Evolutionary conservation across 2,797 vertebrate species (phyloP).

Genomic region (Pangasius mekongensis): DNA sequence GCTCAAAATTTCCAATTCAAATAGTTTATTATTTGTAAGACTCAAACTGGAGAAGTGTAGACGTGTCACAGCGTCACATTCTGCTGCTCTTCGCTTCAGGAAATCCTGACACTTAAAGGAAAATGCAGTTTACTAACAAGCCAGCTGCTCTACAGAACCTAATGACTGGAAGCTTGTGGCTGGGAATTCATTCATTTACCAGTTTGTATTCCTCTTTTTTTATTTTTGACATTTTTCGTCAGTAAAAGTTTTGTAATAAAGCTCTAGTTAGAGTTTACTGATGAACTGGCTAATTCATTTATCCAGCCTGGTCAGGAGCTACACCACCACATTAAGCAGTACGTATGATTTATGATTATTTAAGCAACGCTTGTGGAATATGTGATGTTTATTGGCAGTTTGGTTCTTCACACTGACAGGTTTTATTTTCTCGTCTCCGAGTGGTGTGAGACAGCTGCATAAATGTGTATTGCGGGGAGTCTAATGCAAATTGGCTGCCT

Average conservation of each 20-base stretch:
- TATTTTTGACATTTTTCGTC: background rate
- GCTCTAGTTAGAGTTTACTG: background rate
- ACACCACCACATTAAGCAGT: background rate
- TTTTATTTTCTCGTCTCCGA: background rate
- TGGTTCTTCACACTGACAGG: constrained; percentile 16
- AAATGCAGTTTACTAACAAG: background rate
- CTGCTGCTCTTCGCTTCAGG: background rate
- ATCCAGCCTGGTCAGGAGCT: background rate
- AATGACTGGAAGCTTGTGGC: background rate
- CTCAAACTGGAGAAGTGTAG: background rate
- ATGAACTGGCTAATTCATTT: background rate
- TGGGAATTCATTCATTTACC: background rate
- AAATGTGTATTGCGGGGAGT: background rate
- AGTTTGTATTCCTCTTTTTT: background rate
- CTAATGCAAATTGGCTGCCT: constrained; percentile 34
- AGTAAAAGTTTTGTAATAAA: background rate
- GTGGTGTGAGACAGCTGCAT: constrained; percentile 20
- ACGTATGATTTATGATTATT: background rate
- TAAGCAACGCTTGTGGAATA: background rate
- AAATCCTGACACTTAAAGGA: background rate
- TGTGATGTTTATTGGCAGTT: background rate
- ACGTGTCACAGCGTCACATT: background rate
- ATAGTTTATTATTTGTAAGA: background rate
- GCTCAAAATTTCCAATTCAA: background rate
- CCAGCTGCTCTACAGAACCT: background rate